Evolutionary conservation across 2,113 vertebrate genomes (phyloP), one percentile per base, ranked within the genome.

Genomic region (Ancistrus triradiatus): DNA sequence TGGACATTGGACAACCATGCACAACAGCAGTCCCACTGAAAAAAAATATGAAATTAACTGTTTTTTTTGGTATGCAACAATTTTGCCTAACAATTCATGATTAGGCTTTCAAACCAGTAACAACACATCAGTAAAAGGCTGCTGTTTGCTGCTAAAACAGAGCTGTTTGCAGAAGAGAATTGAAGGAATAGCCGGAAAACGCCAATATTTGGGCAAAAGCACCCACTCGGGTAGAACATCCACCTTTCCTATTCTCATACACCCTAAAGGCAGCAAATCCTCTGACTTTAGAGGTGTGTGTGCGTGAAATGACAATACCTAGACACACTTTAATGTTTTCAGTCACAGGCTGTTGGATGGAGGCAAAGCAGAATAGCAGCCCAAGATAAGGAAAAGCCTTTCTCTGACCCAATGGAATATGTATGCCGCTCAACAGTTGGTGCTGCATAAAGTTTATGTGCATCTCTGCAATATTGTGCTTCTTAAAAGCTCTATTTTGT

Each of bases 281-380:
- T 47, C 33, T 21, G 35, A 15, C 65, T 51, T 46, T 59, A 40
- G 64, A 63, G 60, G 59, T 63, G 25, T 55, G 44, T 53, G 33
- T 52, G 76, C 65, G 60, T 80, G 78, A 85, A 86, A 82, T 49
- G 64, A 84, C 60, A 78, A 48, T 47, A 59, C 74, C 70, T 67
- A 75, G 65, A 70, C 65, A 53, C 62, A 82, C 69, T 70, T 50
- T 81, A 84, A 80, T 82, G 65, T 74, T 75, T 81, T 79, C 77
- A 64, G 80, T 84, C 79, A 78, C 66, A 76, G 70, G 71, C 66
- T 79, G 74, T 73, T 75, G 70, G 74, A 71, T 66, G 68, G 77
- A 74, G 74, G 70, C 63, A 65, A 70, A 69, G 62, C 63, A 53
- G 51, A 65, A 70, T 73, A 51, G 78, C 67, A 81, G 55, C 78